Conservation (phyloP, 2,888 invertebrate species). For the Omphaloscelis lunosa region DNA sequence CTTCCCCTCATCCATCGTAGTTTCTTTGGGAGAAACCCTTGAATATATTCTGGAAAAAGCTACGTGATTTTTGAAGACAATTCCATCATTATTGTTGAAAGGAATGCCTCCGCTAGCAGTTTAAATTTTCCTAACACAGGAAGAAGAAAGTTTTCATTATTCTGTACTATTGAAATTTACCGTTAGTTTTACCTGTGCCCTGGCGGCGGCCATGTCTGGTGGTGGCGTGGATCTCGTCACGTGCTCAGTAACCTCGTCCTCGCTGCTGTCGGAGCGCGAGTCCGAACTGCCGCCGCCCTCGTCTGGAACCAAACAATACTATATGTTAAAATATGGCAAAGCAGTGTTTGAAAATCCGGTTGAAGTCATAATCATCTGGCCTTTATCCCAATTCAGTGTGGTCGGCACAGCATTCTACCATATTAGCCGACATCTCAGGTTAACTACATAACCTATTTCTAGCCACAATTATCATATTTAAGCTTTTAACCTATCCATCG, state of each 20-base stretch:
- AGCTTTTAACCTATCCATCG: too few relatives aligned
- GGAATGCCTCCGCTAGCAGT: neutral
- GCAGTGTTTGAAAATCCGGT: too few relatives aligned
- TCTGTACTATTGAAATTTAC: conserved; percentile 18
- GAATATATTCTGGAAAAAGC: neutral
- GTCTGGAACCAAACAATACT: conserved; percentile 85
- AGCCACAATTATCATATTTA: too few relatives aligned
- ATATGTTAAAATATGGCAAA: neutral
- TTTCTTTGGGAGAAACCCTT: neutral
- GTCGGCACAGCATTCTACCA: too few relatives aligned
- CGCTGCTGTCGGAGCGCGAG: conserved; percentile 93
- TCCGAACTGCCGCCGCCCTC: conserved; percentile 92
- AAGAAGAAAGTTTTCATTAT: neutral
- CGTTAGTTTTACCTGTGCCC: conserved; percentile 82
- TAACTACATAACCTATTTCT: too few relatives aligned
- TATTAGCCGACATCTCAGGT: too few relatives aligned
- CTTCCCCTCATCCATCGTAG: too few relatives aligned
- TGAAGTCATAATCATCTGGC: too few relatives aligned
- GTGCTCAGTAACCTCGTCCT: conserved; percentile 95
- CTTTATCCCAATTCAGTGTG: too few relatives aligned
- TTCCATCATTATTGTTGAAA: neutral
- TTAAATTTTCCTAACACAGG: too few relatives aligned
- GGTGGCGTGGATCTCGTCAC: conserved; percentile 85
- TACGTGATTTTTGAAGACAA: neutral
- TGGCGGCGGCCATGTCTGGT: conserved; percentile 85